phyloP scores from a whole-genome alignment of 2,797 vertebrate species.

The Propithecus deckenii region DNA sequence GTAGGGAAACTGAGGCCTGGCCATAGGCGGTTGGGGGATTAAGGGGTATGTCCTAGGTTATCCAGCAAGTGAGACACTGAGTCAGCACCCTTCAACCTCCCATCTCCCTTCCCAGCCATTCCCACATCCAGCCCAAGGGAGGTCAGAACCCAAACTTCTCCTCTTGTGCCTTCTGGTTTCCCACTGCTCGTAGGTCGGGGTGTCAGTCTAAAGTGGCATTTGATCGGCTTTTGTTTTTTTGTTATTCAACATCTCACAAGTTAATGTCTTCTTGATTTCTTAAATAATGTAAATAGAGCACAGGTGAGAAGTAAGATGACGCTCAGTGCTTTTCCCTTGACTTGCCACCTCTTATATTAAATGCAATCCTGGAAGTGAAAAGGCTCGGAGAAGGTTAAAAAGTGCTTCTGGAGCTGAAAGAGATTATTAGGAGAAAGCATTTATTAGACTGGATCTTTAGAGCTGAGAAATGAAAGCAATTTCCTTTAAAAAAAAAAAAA shows the following conservation, averaged over 20 bases:
- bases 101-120: neutral
- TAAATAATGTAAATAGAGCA: neutral
- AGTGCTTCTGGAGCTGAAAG: neutral
- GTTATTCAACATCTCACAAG: neutral
- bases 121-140: neutral
- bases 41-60: too few relatives aligned
- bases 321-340: neutral
- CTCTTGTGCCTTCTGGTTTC: neutral
- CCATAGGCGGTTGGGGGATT: neutral
- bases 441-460: neutral
- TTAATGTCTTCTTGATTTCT: neutral
- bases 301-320: neutral
- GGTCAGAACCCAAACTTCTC: neutral
- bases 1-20: neutral
- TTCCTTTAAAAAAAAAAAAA: neutral
- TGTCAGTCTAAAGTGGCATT: neutral
- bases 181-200: accelerated
- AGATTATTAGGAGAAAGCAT: neutral
- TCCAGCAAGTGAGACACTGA: neutral
- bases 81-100: neutral
- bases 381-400: neutral
- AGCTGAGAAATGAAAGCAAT: neutral
- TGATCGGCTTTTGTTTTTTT: neutral
- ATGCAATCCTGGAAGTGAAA: neutral
- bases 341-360: neutral